phyloP scores from a whole-genome alignment of 2,113 vertebrate species.

The Phaetusa simplex region DNA sequence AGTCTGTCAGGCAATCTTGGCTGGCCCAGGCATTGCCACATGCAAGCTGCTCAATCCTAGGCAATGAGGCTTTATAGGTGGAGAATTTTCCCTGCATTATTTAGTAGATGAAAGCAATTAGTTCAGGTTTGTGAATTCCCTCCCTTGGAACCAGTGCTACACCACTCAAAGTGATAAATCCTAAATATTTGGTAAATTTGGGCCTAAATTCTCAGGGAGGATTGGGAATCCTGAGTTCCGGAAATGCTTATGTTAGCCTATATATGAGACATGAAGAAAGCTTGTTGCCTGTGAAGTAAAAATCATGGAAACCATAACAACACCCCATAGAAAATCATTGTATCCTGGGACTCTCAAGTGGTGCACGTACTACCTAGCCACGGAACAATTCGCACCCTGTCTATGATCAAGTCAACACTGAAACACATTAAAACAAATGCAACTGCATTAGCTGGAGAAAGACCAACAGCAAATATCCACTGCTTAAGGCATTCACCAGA shows the following conservation, averaged over 20 bases:
- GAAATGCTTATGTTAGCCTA: not conserved
- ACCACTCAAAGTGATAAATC: not conserved
- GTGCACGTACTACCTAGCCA: not conserved
- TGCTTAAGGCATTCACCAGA: not conserved
- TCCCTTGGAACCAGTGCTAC: not conserved
- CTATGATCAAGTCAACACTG: not conserved
- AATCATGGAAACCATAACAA: not conserved
- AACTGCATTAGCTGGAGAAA: not conserved
- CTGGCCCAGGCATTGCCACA: not conserved
- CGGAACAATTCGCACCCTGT: not conserved
- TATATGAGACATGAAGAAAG: not conserved
- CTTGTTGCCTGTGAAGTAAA: not conserved
- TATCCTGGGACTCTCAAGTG: not conserved
- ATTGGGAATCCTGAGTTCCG: not conserved
- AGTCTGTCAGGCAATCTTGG: not conserved
- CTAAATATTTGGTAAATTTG: not conserved
- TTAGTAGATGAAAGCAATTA: not conserved
- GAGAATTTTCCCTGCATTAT: not conserved
- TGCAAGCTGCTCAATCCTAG: not conserved
- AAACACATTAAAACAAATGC: not conserved
- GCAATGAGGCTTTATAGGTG: not conserved
- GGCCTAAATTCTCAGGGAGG: not conserved
- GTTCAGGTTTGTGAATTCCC: not conserved
- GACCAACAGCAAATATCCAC: not conserved
- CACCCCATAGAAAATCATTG: not conserved